Evolutionary conservation across 2,888 invertebrate species (phyloP).

Genomic region (Lycophotia porphyrea): DNA sequence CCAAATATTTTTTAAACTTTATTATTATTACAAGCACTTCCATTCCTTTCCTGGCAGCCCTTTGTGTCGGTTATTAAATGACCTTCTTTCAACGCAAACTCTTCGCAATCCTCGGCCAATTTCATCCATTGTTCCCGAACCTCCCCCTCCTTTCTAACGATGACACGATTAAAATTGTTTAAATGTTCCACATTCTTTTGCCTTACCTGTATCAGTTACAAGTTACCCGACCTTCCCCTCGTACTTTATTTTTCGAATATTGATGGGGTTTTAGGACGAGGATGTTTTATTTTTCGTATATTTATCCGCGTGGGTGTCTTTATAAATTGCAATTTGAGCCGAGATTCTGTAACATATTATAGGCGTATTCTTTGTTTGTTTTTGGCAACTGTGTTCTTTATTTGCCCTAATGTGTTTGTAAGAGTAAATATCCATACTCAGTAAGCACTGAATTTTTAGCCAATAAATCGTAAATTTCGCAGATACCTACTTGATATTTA

Average conservation of each 20-base stretch:
- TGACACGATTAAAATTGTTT: conserved; percentile 69
- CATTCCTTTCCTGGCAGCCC: conserved; percentile 57
- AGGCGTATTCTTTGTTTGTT: neutral
- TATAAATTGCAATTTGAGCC: conserved; percentile 19
- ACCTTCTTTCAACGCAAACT: conserved; percentile 64
- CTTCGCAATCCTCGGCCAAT: conserved; percentile 60
- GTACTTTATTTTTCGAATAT: conserved; percentile 52
- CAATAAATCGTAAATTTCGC: no score
- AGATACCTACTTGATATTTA: no score
- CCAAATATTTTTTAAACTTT: conserved; percentile 65
- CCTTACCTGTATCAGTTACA: conserved; percentile 59
- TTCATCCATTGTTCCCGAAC: conserved; percentile 62
- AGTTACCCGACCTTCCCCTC: conserved; percentile 37
- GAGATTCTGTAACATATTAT: conserved; percentile 3
- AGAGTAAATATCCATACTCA: neutral
- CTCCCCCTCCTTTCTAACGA: conserved; percentile 56
- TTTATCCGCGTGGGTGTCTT: conserved; percentile 19
- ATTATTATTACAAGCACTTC: conserved; percentile 60
- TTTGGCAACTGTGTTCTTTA: neutral
- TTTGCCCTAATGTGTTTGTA: neutral
- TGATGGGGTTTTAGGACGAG: conserved; percentile 40
- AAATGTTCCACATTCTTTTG: conserved; percentile 58
- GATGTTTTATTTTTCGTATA: conserved; percentile 22
- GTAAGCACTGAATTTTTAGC: no score
- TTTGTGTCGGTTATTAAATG: conserved; percentile 66